Base-by-base conservation (phyloP, 2,797 vertebrate species). In the Mus caroli region DNA sequence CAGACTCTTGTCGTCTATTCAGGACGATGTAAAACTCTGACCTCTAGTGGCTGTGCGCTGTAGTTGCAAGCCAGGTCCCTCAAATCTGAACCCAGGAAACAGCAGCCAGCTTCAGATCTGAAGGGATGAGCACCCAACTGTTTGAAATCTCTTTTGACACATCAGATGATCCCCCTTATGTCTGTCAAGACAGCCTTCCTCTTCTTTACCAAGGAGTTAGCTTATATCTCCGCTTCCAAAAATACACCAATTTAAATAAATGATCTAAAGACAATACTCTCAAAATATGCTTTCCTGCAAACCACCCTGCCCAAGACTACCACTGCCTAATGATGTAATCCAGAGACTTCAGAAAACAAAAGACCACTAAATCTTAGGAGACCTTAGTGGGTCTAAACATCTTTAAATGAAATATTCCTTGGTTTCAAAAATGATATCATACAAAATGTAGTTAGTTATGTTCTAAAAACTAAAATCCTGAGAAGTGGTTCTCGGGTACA, bases 11-110 rank as follows among this genome's bases (percentile, higher is more conserved):
- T 71, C 50, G 71, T 71, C 50, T 83, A 0, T 60, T 77, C 37
- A 19, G 64, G 84, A 90, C 26, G 93, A 71, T 93, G 94, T 96
- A 9, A 92, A 95, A 94, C 52, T 94, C 96, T 97, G 97, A 76
- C 97, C 96, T 97, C 97, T 97, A 94, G 97, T 91, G 97, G 96
- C 84, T 60, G 2, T n/a, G n/a, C 60, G 9, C 46, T 69, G 83
- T 46, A 60, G 37, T 80, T 97, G 92, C 93, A 75, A 71, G 34
- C 69, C 83, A 67, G 52, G 64, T n/a, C 54, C 24, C 1, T 37
- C 26, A 31, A 52, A 26, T 40, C 34, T n/a, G 60, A 91, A 82
- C 1, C 2, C 28, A 50, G 46, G 58, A 90, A 34, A 67, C 28
- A 0, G 8, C 40, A 12, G 24, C 15, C 6, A 26, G 50, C n/a